phyloP scores from a whole-genome alignment of 2,797 vertebrate genomes.

The Sebastes iracundus region DNA sequence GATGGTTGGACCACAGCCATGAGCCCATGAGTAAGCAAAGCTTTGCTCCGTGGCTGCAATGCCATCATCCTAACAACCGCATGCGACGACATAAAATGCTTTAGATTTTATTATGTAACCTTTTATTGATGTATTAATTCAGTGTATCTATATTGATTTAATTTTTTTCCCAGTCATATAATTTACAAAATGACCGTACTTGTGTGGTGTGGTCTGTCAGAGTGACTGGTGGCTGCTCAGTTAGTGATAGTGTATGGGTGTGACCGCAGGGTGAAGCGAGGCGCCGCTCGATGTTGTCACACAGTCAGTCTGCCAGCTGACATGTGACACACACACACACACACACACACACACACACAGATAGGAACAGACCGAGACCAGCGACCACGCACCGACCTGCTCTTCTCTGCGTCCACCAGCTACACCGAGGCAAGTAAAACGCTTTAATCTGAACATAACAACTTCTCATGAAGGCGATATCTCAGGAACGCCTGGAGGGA shows the following conservation, averaged over 20 bases:
- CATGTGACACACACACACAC: constrained; percentile 5
- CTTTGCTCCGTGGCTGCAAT: neutral
- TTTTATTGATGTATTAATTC: neutral
- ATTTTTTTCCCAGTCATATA: neutral
- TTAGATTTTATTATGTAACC: neutral
- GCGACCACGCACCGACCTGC: neutral
- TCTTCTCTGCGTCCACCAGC: neutral
- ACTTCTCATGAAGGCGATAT: too few relatives aligned
- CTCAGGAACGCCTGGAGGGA: too few relatives aligned
- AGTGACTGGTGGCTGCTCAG: too few relatives aligned
- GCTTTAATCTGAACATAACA: neutral
- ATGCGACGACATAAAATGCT: neutral
- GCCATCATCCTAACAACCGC: neutral
- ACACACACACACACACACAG: too few relatives aligned
- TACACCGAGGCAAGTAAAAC: constrained; percentile 26
- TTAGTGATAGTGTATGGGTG: too few relatives aligned
- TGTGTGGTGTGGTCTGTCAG: too few relatives aligned
- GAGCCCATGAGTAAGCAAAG: too few relatives aligned
- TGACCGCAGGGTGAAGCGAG: neutral
- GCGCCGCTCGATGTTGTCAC: neutral
- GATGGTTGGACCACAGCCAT: too few relatives aligned
- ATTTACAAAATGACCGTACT: neutral
- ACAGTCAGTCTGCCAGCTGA: neutral
- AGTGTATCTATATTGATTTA: neutral
- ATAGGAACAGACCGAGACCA: neutral